Evolutionary conservation across 2,888 invertebrate genomes (phyloP), one percentile per base, ranked within the genome.

Genomic region (Mystacides longicornis): DNA sequence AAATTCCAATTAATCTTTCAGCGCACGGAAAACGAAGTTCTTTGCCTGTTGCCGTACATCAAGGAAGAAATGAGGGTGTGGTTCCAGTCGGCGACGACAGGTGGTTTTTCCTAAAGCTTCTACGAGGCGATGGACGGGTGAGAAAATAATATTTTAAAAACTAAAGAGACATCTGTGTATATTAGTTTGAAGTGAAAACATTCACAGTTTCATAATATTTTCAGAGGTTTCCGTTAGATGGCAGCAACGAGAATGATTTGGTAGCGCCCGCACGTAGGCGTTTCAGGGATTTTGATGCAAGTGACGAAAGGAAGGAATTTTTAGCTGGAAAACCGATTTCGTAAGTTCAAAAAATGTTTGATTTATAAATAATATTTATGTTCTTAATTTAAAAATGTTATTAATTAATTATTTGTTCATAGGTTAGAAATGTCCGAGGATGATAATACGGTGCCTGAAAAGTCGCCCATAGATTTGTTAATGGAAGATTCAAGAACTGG

Each of bases 41-140:
- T 5, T n/a, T 19, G 7, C 64, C 63, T 61, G 63, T 63, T 62
- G 63, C 60, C 64, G 64, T 62, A 60, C 63, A 56, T 55, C 63
- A 60, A 63, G 60, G 60, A 56, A 64, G 63, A 61, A 63, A 63
- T 55, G 62, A 51, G 16, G 48, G 43, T 14, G 27, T 16, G 42
- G 27, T 52, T 27, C 49, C 49, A n/a, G 18, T 47, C 21, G 37
- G 52, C 5, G 52, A 31, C n/a, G 56, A 56, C 33, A 52, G 52
- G 43, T 51, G 51, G 52, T 52, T 56, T 46, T 33, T 52, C 45
- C 49, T 52, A 11, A 37, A 52, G 14, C 51, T 56, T 14, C 52
- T 56, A 31, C 56, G 46, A 11, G 37, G 7, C 16, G 37, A 37
- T 37, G 37, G 37, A 37, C 14, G 16, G 14, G 37, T 37, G 16